Percentiles rank a stretch among this genome's conserved stretches.
These are phyloP conservation scores for Planiliza haematocheilus DNA, from an alignment of 2,113 vertebrate species.

Conservation along the genomic window DNA sequence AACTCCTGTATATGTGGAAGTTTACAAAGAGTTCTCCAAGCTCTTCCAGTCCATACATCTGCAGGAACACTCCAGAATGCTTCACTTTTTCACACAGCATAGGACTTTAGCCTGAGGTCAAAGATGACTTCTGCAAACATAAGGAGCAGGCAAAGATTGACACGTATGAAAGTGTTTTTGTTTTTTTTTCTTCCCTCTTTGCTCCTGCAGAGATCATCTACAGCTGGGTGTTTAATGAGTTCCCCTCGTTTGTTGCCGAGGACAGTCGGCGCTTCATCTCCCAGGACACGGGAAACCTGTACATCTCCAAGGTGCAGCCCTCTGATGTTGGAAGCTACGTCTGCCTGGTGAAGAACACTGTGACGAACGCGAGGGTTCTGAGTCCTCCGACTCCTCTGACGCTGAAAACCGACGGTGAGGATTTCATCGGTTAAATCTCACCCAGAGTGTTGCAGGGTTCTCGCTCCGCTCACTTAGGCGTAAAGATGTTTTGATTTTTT, in stretches of 20 bases:
- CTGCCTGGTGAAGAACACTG: slow-evolving; percentile 95
- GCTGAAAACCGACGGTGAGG: slow-evolving; percentile 93
- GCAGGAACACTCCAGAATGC: not conserved
- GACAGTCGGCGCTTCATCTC: slow-evolving; percentile 98
- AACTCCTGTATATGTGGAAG: no score
- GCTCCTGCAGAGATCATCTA: slow-evolving; percentile 91
- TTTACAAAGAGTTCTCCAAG: no score
- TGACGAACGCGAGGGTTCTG: slow-evolving; percentile 92
- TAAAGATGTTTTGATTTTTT: not conserved
- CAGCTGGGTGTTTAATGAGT: slow-evolving; percentile 98
- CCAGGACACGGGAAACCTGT: slow-evolving; percentile 96
- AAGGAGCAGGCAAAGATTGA: not conserved
- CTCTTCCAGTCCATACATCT: no score
- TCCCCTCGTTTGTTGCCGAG: slow-evolving; percentile 95
- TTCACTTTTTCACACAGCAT: not conserved
- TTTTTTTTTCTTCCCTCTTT: slow-evolving; percentile 23
- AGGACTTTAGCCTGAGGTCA: not conserved
- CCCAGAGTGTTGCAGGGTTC: not conserved
- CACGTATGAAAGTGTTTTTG: no score
- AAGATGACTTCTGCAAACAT: not conserved
- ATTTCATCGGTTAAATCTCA: slow-evolving; percentile 10
- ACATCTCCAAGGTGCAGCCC: slow-evolving; percentile 96
- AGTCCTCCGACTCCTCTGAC: slow-evolving; percentile 96
- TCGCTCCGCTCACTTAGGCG: slow-evolving; percentile 12
- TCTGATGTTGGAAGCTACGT: slow-evolving; percentile 97